Base-by-base conservation (phyloP, 2,797 vertebrate species). In the Hemitrygon akajei region DNA sequence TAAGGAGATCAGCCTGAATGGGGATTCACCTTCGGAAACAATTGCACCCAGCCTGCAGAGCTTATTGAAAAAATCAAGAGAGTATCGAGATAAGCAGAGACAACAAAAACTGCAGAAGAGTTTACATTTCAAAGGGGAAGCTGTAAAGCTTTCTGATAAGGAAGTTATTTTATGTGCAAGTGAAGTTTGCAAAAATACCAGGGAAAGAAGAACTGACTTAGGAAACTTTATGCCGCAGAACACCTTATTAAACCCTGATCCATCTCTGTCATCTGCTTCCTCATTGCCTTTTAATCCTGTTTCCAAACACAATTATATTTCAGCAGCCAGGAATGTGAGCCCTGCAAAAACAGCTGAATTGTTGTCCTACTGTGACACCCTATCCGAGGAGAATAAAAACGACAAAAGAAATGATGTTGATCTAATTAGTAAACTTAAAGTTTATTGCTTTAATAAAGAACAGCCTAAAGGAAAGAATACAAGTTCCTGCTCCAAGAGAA, bases 31-130 rank as follows among this genome's bases (percentile, higher is more conserved):
- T 34, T 60, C 86, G 9, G n/a, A 91, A 20, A n/a, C 86, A n/a
- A n/a, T 7, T 34, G 86, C 63, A 34, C 34, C 63, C 9, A 91
- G 86, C 12, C 86, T 91, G 18, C 86, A 91, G 34, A 91, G 18
- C 86, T 30, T 91, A 69, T 37, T 91, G n/a, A 91, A 91, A 69
- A 91, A 91, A 37, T 91, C 86, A 20, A 91, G 66, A 66, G 87
- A 40, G 18, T 91, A 71, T 91, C 87, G 66, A 91, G 87, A 91
- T 40, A 91, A 66, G n/a, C 66, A 71, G 18, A 69, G 63, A 71
- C 87, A 69, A 71, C 34, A 18, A 37, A 91, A 40, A 20, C n/a
- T 91, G 66, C 66, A 40, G n/a, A 71, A 91, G 22, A 71, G 6
- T 40, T 71, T 91, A 2, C 87, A 91, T 37, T 69, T 22, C 87